These are phyloP conservation scores for Catocala fraxini DNA, from an alignment of 2,888 invertebrate species.

Conservation along the genomic window DNA sequence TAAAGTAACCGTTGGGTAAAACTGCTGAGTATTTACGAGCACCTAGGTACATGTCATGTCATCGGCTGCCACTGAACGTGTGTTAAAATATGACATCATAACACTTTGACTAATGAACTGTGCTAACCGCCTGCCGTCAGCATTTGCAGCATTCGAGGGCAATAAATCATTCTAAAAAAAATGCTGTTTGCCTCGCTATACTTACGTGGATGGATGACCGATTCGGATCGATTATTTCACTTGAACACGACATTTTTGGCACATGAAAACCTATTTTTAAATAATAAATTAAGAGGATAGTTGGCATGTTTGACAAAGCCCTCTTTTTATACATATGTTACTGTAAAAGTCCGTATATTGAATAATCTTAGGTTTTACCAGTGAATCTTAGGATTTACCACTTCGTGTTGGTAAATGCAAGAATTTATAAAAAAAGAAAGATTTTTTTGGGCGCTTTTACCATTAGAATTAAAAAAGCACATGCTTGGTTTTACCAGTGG, in stretches of 20 bases:
- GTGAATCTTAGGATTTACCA: no score
- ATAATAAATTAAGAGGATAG: no score
- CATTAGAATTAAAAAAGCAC: no score
- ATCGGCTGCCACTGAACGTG: conserved; percentile 21
- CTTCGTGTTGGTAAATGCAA: no score
- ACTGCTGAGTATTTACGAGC: background rate
- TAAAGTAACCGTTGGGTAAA: no score
- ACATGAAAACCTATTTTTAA: background rate
- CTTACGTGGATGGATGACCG: conserved; percentile 32
- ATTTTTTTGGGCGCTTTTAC: no score
- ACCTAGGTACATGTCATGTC: conserved; percentile 5
- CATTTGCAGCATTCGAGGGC: conserved; percentile 32
- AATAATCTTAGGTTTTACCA: no score
- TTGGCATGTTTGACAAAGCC: no score
- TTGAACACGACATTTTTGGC: conserved; percentile 28
- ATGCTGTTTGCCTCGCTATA: conserved; percentile 33
- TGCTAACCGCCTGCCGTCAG: conserved; percentile 35
- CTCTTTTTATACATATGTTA: no score
- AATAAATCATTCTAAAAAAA: conserved; percentile 48
- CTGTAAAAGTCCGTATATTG: no score
- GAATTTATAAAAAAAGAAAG: no score
- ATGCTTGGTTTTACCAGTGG: no score
- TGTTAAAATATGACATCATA: conserved; percentile 35
- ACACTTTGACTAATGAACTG: conserved; percentile 53
- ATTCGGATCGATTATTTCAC: conserved; percentile 35